Base-by-base conservation (phyloP, 1,140 invertebrate species). In the Sitobion miscanthi region DNA sequence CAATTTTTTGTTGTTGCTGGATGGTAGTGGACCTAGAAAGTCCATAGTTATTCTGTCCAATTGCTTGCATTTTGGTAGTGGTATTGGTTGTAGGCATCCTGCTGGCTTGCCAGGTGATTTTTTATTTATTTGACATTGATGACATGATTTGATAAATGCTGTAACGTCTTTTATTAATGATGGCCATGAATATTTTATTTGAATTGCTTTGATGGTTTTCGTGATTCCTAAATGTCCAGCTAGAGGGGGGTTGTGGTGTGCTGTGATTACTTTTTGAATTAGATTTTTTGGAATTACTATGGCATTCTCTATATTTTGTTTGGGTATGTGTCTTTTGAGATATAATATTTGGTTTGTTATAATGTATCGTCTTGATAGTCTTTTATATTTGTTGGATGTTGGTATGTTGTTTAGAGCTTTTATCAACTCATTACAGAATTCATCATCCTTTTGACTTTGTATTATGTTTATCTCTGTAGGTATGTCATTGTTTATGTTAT, bases 141-240 rank as follows among this genome's bases (percentile, higher is more conserved):
- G 82, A 62, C 85, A 93, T 17, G 35, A 35, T 47, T 91, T 91
- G 11, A 91, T 49, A 42, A 69, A 77, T 20, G 69, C 9, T 42
- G 62, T 86, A 54, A 88, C 85, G 30, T 93, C 93, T 45, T 69
- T 49, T n/a, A 49, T 49, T 42, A 93, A 38, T 25, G n/a, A 38
- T 45, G 35, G 49, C 93, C 93, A 93, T 49, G 47, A 93, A 77
- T 93, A 93, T 89, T 69, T 85, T 5, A 57, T 82, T 69, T 93
- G 93, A 57, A 90, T 47, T 35, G 30, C 45, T 47, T 49, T 47
- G 4, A 88, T 54, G 9, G 93, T 88, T 89, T 89, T 88, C 0
- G 82, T 35, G 6, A 93, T 89, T 0, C 93, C 93, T 21, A 90
- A 30, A 42, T 93, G 93, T 23, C 57, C 85, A 35, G 49, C 77